Evolutionary conservation across 1,140 invertebrate species (phyloP), one percentile per base, ranked within the genome.

Genomic region (Drosophila jambulina): DNA sequence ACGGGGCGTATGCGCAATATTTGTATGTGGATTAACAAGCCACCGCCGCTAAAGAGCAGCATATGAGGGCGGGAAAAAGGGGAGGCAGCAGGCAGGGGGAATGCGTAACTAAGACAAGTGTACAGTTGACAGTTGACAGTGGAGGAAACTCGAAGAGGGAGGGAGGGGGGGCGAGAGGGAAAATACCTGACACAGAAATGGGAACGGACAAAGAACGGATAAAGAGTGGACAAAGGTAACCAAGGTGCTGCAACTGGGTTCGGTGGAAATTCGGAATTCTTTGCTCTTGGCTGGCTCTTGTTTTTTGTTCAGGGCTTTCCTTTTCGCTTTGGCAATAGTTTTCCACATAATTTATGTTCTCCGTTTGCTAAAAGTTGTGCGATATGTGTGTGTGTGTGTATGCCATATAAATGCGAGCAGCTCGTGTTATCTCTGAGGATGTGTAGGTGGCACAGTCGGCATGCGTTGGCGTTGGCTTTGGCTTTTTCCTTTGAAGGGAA

Each of bases 11-110:
- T 88, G 74, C 45, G 77, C 64, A 87, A 84, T 87, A 87, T 87
- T 87, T 87, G 80, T 88, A 62, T 87, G 80, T 79, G 68, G 74
- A 83, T 87, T 84, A 88, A 88, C 68, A 78, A 83, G 80, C 83
- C 59, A 63, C 64, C 57, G 63, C 58, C 51, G 32, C 58, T 45
- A 63, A 27, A 62, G 63, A 53, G 23, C 59, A 36, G 29, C 29
- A 70, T 29, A 27, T 51, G 45, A 43, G 38, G 27, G 29, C 10
- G 61, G 15, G 19, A n/a, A 45, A 42, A 23, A 17, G 12, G 48
- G 10, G 34, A 19, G 43, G 51, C 38, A 45, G 29, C 25, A 40
- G 38, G 57, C 15, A 23, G 21, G 51, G 53, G 53, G 64, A 46
- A 56, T 71, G 48, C 67, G 54, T 61, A 67, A 77, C 53, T 53